A percentile compares a stretch with the other conserved stretches of the same genome.
Evolutionary conservation across 2,113 vertebrate species (phyloP).

Genomic region (Crotalus tigris): DNA sequence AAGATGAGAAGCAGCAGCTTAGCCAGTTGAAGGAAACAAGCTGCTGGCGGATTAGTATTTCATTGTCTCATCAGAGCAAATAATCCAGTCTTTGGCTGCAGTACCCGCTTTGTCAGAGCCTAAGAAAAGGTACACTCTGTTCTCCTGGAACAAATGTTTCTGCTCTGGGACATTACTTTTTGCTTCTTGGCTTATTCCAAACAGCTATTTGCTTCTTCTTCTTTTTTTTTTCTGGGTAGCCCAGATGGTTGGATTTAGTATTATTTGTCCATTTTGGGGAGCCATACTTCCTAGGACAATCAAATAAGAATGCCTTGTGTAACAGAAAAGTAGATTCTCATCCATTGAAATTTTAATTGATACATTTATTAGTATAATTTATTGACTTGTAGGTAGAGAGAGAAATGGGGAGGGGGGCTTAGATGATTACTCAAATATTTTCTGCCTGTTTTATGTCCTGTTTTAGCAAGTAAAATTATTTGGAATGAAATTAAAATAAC

Average conservation of each 20-base stretch:
- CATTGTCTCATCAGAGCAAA: slow-evolving; percentile 7
- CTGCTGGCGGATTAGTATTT: background rate
- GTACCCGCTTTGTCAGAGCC: slow-evolving; percentile 11
- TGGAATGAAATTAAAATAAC: background rate
- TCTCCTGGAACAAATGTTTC: slow-evolving; percentile 11
- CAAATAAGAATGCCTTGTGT: background rate
- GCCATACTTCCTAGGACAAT: slow-evolving; percentile 11
- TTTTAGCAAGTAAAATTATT: no score
- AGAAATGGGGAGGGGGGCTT: background rate
- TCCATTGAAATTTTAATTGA: background rate
- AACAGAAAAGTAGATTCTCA: background rate
- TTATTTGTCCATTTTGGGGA: background rate
- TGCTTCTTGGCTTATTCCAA: slow-evolving; percentile 11
- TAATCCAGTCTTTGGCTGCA: background rate
- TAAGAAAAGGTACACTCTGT: background rate
- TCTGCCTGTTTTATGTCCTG: background rate
- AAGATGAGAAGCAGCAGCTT: background rate
- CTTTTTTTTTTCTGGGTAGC: background rate
- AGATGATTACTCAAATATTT: background rate
- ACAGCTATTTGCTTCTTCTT: background rate
- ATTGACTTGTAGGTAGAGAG: background rate
- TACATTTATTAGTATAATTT: background rate
- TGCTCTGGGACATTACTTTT: slow-evolving; percentile 16
- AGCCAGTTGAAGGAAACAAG: background rate
- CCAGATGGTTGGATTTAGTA: background rate